phyloP scores from a whole-genome alignment of 1,140 invertebrate species.

The Plectus sambesii region DNA sequence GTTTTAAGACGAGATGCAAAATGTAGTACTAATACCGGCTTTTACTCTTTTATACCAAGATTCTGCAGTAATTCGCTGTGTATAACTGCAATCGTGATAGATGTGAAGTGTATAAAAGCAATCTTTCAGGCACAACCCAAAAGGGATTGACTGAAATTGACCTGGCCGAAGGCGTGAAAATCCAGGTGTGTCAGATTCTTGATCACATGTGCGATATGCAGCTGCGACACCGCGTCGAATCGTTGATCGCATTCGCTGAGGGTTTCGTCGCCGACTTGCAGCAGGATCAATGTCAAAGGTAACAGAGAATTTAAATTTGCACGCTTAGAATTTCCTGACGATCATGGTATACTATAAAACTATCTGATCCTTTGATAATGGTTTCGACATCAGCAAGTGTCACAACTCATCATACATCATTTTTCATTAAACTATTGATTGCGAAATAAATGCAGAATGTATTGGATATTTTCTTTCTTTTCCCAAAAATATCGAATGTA shows the following conservation, averaged over 20 bases:
- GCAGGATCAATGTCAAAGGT: conserved; percentile 77
- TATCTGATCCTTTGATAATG: too few species aligned
- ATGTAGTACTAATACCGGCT: too few species aligned
- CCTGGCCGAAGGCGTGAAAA: conserved; percentile 91
- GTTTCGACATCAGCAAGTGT: too few species aligned
- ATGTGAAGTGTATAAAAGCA: conserved; percentile 2
- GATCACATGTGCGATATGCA: conserved; percentile 93
- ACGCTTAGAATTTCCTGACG: background rate
- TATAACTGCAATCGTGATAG: background rate
- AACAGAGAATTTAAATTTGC: conserved; percentile 47
- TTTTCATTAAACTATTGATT: too few species aligned
- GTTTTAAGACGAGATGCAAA: too few species aligned
- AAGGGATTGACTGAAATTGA: conserved; percentile 92
- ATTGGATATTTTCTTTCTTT: too few species aligned
- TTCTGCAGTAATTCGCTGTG: background rate
- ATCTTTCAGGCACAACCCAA: conserved; percentile 64
- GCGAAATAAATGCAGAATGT: too few species aligned
- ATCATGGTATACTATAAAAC: too few species aligned
- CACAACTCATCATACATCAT: too few species aligned
- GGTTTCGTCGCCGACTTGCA: conserved; percentile 88
- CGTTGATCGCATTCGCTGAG: conserved; percentile 84
- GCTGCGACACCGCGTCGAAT: conserved; percentile 81
- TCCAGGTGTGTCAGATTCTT: conserved; percentile 88
- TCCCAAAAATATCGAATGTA: conserved; percentile 49
- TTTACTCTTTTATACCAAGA: background rate